Evolutionary conservation across 2,797 vertebrate genomes (phyloP).

Genomic region (Scolopax bukidnonensis): DNA sequence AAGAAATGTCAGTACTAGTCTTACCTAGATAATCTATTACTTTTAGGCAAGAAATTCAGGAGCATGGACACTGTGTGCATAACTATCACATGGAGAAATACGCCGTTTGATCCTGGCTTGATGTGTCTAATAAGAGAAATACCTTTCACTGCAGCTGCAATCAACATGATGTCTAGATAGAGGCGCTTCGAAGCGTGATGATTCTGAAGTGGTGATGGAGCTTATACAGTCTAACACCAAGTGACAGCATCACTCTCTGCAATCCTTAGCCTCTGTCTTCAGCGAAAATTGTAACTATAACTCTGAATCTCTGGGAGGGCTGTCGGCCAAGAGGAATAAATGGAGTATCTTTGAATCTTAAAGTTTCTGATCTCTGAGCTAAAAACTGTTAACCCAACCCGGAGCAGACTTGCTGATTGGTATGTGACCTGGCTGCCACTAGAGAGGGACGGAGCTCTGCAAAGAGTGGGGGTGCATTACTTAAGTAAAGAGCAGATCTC

Average conservation of each 20-base stretch:
- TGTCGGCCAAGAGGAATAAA: background rate
- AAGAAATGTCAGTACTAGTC: background rate
- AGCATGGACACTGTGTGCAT: background rate
- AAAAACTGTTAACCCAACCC: background rate
- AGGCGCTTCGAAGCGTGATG: background rate
- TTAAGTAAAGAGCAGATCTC: background rate
- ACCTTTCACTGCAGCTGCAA: background rate
- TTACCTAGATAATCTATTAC: background rate
- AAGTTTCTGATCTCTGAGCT: background rate
- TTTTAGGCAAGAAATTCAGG: background rate
- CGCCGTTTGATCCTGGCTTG: background rate
- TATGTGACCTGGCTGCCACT: slow-evolving; percentile 19
- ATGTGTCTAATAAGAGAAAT: background rate
- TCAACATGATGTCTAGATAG: background rate
- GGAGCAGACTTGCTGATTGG: background rate
- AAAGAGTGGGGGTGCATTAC: background rate
- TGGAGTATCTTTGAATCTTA: background rate
- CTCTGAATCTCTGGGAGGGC: background rate
- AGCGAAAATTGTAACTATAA: background rate
- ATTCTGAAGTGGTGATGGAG: fast-evolving
- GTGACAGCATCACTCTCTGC: background rate
- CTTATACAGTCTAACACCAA: background rate
- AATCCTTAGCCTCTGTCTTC: background rate
- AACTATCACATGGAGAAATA: background rate
- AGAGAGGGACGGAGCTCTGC: slow-evolving; percentile 19